Base-by-base conservation (phyloP, 2,113 vertebrate genomes). In the Copsychus sechellarum region DNA sequence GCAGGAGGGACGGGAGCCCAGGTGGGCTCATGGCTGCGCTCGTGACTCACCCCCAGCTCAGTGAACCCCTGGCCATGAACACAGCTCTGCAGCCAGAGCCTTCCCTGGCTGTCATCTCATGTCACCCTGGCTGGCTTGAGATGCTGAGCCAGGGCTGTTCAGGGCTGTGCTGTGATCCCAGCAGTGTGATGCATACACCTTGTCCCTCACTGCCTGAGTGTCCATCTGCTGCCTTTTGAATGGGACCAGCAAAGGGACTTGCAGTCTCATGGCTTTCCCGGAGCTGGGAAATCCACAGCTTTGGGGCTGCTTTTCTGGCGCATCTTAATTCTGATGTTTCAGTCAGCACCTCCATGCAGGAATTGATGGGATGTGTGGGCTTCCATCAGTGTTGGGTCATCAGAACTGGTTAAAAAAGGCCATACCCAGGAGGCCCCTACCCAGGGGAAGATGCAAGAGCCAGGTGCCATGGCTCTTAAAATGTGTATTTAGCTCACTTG, bases 21-120 rank as follows among this genome's bases (percentile, higher is more conserved):
- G 9, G 1, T 0, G 0, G 23, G 40, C 20, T 74, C 50, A 22
- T 22, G 36, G 53, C 45, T 54, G 51, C 6, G 0, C 54, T 13
- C 23, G 54, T 16, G 70, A 23, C 38, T 29, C 45, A 54, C 12
- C 28, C 33, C 11, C 22, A 34, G 26, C 58, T 36, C 4, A 2
- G 7, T 28, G 36, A 47, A 9, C 14, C 29, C 40, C 56, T 42
- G 24, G 3, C 5, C 5, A 0, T 0, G 34, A 72, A 4, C 4
- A 6, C 16, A 19, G 45, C 36, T 4, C 11, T 2, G 19, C 9
- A 6, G 51, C 64, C 28, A 1, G 47, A 21, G 31, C 10, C 69
- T 69, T 45, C 60, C 70, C 79, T 69, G 1, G 1, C 12, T 14
- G 25, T 25, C 11, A 21, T 9, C 34, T 65, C 0, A 0, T 3